Evolutionary conservation across 2,888 invertebrate genomes (phyloP).

Genomic region (Cosmopolites sordidus): DNA sequence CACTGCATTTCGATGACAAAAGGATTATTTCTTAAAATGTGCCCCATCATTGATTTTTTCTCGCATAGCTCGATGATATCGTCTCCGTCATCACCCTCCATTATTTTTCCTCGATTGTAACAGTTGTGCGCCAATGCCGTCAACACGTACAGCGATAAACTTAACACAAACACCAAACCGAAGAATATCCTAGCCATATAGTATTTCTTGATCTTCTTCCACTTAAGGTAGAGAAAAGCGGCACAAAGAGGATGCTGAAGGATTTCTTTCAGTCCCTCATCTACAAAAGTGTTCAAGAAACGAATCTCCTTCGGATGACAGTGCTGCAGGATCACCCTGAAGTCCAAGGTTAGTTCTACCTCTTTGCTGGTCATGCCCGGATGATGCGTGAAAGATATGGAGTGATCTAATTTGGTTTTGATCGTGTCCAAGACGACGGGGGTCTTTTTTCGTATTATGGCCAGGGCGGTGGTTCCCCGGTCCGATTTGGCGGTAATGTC

Average conservation of each 20-base stretch:
- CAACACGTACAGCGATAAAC: slow-evolving; percentile 75
- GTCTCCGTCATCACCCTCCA: slow-evolving; percentile 50
- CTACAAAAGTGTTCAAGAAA: slow-evolving; percentile 80
- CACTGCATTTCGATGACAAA: slow-evolving; percentile 76
- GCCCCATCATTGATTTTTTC: slow-evolving; percentile 72
- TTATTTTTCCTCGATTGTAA: slow-evolving; percentile 53
- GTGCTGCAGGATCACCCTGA: slow-evolving; percentile 69
- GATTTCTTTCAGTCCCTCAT: slow-evolving; percentile 84
- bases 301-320: slow-evolving; percentile 80
- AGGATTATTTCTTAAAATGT: slow-evolving; percentile 69
- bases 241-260: slow-evolving; percentile 82
- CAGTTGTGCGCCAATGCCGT: slow-evolving; percentile 80
- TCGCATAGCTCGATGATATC: slow-evolving; percentile 71
- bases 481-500: slow-evolving; percentile 87
- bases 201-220: slow-evolving; percentile 86
- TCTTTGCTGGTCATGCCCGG: slow-evolving; percentile 73
- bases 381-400: slow-evolving; percentile 71
- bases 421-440: slow-evolving; percentile 81
- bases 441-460: slow-evolving; percentile 80
- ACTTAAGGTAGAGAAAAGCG: slow-evolving; percentile 81
- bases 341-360: slow-evolving; percentile 76
- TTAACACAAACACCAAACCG: slow-evolving; percentile 73
- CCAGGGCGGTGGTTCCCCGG: slow-evolving; percentile 79
- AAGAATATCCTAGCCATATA: slow-evolving; percentile 75
- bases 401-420: slow-evolving; percentile 73